Evolutionary conservation across 2,113 vertebrate species (phyloP), one percentile per base, ranked within the genome.

Genomic region (Centrocercus urophasianus): DNA sequence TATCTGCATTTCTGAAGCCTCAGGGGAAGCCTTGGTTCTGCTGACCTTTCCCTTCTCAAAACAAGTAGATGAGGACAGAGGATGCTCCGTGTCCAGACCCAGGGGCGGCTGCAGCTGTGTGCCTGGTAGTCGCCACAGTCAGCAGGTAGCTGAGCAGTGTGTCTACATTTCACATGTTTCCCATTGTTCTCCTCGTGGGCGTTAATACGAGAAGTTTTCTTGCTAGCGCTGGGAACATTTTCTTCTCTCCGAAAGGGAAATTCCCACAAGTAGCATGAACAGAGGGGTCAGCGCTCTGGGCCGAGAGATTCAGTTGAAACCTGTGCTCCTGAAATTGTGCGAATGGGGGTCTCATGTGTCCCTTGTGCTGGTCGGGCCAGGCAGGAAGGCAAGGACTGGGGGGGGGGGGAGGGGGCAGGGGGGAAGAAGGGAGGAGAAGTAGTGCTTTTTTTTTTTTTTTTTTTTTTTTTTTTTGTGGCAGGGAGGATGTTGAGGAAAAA

Each of bases 101-200:
- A 30, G 28, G n/a, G 80, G 21, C 34, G 88, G 83, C 59, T 80
- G 80, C 90, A 86, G 69, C 92, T 95, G 60, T 61, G 22, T 63
- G 80, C 65, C 73, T 81, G 57, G 73, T 86, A 92, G 80, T 81
- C 4, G 3, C 12, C 1, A 0, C 47, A 27, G 36, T 90, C 83
- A 96, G 86, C 88, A 95, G 93, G 96, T 96, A 74, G 70, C 52
- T 86, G 76, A 93, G 57, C 28, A 81, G 47, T 72, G 88, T 92
- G 57, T 78, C 92, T 81, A 36, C 28, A 24, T 76, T 88, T 77
- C 66, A 30, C 69, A 14, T 93, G 76, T 74, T 96, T 77, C 60
- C 42, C 72, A 78, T 88, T 83, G 38, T 48, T 88, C 83, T 61
- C 64, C 52, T 86, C 1, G 28, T 91, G 70, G 90, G 70, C 4